Evolutionary conservation across 2,888 invertebrate species (phyloP), one percentile per base, ranked within the genome.

Genomic region (Asteroscopus sphinx): DNA sequence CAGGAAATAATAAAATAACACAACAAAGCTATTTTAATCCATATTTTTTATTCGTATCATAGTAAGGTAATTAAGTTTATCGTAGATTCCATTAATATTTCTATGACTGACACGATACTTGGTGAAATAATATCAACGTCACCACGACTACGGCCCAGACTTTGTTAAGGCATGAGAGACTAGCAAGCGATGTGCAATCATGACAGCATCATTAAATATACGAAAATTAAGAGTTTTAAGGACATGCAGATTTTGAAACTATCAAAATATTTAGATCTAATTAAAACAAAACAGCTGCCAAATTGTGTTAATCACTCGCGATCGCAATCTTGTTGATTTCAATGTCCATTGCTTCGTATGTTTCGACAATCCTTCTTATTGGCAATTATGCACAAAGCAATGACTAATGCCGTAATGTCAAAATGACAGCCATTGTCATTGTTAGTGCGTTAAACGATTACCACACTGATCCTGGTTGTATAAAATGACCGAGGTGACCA

Each of bases 11-110:
- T 13, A 25, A 70, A 77, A 76, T 69, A 68, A 82, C 39, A 80
- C 59, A 55, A 55, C 28, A 44, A 28, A 47, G 33, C 53, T 59
- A 72, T 76, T 79, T 82, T 73, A 75, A 73, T 85, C 82, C 79
- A 88, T 84, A 84, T 84, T 82, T n/a, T 87, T 88, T 87, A 88
- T 87, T 89, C 64, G 79, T 85, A 84, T 82, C 64, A 73, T 83
- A 86, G 66, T 83, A 81, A 82, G 76, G 79, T 87, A 85, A 82
- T 74, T 77, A 80, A 76, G 64, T 80, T 82, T 87, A 88, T 88
- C 81, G 80, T 89, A 89, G 88, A 89, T 82, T 79, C 73, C 77
- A 81, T 82, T 82, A 85, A 83, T 77, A 85, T 76, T 67, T 81
- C 81, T 83, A 86, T 85, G 86, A 89, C 88, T 88, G 86, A 82